Evolutionary conservation across 2,797 vertebrate species (phyloP).

Genomic region (Macrochelys suwanniensis): DNA sequence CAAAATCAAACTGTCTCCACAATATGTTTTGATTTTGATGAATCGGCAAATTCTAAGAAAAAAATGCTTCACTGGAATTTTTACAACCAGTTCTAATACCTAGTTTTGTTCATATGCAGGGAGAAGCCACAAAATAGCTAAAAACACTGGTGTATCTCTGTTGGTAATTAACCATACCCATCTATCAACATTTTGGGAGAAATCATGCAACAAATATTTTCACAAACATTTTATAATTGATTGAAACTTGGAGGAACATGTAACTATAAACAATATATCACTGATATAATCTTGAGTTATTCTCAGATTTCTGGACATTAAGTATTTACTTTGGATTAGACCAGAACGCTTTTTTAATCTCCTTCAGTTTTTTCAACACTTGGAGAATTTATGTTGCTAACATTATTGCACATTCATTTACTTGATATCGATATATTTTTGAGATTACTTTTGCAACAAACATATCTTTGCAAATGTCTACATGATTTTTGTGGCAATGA

Average conservation of each 20-base stretch:
- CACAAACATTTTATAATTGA: not conserved
- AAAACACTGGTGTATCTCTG: not conserved
- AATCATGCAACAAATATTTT: not conserved
- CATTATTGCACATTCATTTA: not conserved
- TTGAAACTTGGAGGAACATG: not conserved
- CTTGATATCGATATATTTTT: not conserved
- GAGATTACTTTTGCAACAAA: not conserved
- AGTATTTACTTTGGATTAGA: not conserved
- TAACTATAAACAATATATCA: not conserved
- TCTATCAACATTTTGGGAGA: not conserved
- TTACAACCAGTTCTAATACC: not conserved
- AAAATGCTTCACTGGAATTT: not conserved
- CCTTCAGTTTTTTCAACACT: not conserved
- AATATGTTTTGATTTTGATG: not conserved
- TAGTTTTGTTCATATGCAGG: not conserved
- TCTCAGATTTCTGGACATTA: rapidly evolving
- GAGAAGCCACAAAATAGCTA: not conserved
- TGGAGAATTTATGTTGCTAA: not conserved
- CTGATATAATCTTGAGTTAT: not conserved
- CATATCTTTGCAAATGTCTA: constrained; percentile 25
- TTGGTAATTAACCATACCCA: rapidly evolving
- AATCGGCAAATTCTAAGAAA: not conserved
- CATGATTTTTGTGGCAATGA: not conserved
- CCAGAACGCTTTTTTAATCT: not conserved
- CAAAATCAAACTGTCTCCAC: rapidly evolving